Base-by-base conservation (phyloP, 2,113 vertebrate genomes). In the Ceyx margarethae region DNA sequence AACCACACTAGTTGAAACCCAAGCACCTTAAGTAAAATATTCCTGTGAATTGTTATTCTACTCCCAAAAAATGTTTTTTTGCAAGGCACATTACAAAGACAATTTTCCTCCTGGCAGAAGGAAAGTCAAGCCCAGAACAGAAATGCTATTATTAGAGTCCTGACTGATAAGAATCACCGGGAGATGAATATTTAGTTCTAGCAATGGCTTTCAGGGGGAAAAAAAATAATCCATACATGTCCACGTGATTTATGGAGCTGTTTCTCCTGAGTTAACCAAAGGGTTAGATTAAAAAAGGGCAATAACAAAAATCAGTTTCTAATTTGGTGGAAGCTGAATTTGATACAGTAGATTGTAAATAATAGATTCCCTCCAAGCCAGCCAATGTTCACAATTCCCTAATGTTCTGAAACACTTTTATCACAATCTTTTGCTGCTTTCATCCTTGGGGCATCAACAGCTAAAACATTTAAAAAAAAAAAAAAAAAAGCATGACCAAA, bases 281-380 rank as follows among this genome's bases (percentile, higher is more conserved):
- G 87, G 78, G 77, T 88, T 93, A 93, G 93, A 95, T 95, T 95
- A 95, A 94, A 95, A 96, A 92, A 66, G 77, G 80, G 92, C 92
- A 94, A 87, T 1, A 75, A 91, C 89, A 92, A 95, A 93, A 91
- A 83, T 86, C 91, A 91, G 91, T 89, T 95, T 94, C 91, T 95
- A 95, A 95, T 94, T 94, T 82, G 83, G 92, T 91, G 74, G 67
- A 69, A 96, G 85, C 51, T 86, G 85, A 91, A 94, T 94, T 96
- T 94, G 91, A 94, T 95, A 94, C 77, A 96, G 94, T 90, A 82
- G 82, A 90, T 85, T 92, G 90, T 95, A 96, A 96, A 96, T 96
- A 97, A 96, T 80, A 96, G 93, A 94, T 96, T 91, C 57, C 74
- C 82, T 96, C 68, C 1, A 7, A 95, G 86, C 50, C 76, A 95